A percentile compares a stretch with the other conserved stretches of the same genome.
Conservation (phyloP, 35 echinoderm and acorn worm species). For the Patiria miniata region DNA sequence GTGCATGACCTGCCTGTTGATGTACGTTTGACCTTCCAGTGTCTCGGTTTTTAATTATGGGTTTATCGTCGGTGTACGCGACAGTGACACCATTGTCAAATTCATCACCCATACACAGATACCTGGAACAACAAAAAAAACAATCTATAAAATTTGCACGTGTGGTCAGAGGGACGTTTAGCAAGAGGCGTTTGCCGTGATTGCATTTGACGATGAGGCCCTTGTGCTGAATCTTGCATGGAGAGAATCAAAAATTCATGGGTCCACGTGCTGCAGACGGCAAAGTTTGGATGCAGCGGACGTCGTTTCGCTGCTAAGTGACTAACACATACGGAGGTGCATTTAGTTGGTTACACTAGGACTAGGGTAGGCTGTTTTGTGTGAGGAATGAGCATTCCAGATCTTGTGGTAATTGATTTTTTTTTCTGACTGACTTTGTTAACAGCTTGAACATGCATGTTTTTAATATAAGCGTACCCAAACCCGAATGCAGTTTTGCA, state of each 20-base stretch:
- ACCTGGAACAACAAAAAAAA: neutral
- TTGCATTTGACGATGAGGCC: conserved; percentile 8
- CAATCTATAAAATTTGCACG: conserved; percentile 5
- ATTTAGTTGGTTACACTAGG: too few species aligned
- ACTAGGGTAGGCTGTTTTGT: too few species aligned
- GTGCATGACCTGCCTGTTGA: neutral
- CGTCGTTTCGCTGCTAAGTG: too few species aligned
- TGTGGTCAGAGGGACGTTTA: neutral
- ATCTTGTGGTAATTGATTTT: too few species aligned
- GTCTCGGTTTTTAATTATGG: neutral
- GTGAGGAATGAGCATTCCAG: too few species aligned
- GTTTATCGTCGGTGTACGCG: neutral
- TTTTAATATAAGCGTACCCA: too few species aligned
- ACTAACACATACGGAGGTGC: too few species aligned
- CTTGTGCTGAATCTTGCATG: conserved; percentile 8
- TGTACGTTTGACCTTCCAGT: neutral
- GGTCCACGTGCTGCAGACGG: neutral
- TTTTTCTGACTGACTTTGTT: too few species aligned
- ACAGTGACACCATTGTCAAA: neutral
- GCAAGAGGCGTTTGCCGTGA: conserved; percentile 14
- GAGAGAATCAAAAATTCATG: conserved; percentile 18
- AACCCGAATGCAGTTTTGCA: too few species aligned
- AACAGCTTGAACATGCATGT: too few species aligned
- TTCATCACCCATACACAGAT: neutral
- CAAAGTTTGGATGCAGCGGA: too few species aligned